A percentile compares a stretch with the other conserved stretches of the same genome.
These are phyloP conservation scores for Archocentrus centrarchus DNA, from an alignment of 2,113 vertebrate genomes.

Conservation along the genomic window DNA sequence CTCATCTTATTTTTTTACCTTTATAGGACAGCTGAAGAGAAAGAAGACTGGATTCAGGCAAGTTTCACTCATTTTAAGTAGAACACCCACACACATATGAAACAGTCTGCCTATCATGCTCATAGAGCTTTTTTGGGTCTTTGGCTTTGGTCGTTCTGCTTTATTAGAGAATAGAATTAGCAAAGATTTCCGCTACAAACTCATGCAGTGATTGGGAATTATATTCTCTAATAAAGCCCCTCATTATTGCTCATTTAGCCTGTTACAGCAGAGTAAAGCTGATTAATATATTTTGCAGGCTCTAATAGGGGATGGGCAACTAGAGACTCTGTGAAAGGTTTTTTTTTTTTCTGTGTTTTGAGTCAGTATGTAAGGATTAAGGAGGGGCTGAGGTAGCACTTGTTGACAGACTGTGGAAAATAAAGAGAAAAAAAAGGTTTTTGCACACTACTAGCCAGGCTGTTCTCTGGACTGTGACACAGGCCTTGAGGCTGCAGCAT, in stretches of 20 bases:
- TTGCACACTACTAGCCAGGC: background rate
- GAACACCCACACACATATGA: background rate
- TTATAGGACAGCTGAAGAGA: constrained; percentile 93
- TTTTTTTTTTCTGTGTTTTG: background rate
- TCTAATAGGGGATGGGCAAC: background rate
- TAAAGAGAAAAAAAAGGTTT: background rate
- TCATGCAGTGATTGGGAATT: constrained; percentile 50
- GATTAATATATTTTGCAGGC: constrained; percentile 62
- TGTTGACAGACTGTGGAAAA: constrained; percentile 2
- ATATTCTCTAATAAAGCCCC: constrained; percentile 47
- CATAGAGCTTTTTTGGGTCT: background rate
- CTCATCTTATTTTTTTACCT: constrained; percentile 51
- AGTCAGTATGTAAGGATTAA: background rate
- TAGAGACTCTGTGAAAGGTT: background rate
- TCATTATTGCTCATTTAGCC: constrained; percentile 65
- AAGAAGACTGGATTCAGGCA: constrained; percentile 95
- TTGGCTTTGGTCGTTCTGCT: background rate
- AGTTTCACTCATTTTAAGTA: constrained; percentile 43
- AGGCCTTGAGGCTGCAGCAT: background rate
- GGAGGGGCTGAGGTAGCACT: background rate
- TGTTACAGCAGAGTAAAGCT: constrained; percentile 61
- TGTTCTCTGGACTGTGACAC: background rate
- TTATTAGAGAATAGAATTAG: constrained; percentile 50
- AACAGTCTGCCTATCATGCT: background rate
- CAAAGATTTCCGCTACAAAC: constrained; percentile 32